phyloP scores from a whole-genome alignment of 2,888 invertebrate genomes.

The Diploptera punctata region DNA sequence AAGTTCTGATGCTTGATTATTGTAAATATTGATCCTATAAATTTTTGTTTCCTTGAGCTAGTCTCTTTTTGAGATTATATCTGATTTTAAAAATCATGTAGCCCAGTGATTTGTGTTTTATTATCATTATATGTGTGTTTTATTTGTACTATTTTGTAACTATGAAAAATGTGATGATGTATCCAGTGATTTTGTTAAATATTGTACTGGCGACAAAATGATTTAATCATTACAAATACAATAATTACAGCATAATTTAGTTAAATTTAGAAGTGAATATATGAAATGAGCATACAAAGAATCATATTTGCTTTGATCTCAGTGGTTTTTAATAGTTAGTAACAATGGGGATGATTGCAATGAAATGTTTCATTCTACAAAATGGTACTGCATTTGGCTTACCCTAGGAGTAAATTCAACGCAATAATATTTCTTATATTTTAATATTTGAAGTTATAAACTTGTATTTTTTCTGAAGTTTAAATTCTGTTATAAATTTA shows the following conservation, averaged over 20 bases:
- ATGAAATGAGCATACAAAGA: not conserved
- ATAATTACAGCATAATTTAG: not conserved
- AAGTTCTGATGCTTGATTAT: no score
- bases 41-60: no score
- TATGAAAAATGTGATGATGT: slow-evolving; percentile 7
- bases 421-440: no score
- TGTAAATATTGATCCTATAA: no score
- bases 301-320: slow-evolving; percentile 4
- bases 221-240: not conserved
- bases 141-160: not conserved
- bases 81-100: no score
- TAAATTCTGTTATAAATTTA: no score
- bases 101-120: no score
- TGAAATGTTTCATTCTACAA: not conserved
- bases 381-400: not conserved
- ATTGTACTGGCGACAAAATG: not conserved
- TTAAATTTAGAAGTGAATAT: not conserved
- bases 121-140: no score
- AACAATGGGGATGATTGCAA: not conserved
- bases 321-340: slow-evolving; percentile 2
- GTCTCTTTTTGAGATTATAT: no score
- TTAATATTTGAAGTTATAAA: no score
- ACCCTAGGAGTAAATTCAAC: no score
- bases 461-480: no score
- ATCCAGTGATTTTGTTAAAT: slow-evolving; percentile 1